Evolutionary conservation across 30 jellyfish, hydroid and myxozoan species (phyloP), one percentile per base, ranked within the genome.

Genomic region (Haliclystus octoradiatus): DNA sequence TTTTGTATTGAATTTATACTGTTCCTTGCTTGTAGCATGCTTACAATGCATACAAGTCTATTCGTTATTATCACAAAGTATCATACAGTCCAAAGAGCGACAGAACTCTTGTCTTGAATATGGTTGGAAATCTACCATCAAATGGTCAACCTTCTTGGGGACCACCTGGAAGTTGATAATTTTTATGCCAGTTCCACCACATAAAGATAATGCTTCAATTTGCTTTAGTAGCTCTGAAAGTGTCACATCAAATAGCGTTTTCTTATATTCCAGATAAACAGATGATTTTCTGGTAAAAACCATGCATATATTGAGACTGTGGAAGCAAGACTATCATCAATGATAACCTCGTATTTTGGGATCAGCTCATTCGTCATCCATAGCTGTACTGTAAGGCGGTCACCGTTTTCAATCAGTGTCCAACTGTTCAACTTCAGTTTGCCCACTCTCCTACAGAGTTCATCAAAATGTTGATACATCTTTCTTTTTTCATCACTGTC

Each of bases 311-410:
- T 19, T 5, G 23, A 14, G 66, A 67, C 68, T 32, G 69, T 40
- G 35, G 40, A 40, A 1, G 67, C 69, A 50, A 67, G 50, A 35
- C 71, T 67, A 35, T 67, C 77, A n/a, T 67, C 77, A 33, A 67
- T 40, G 15, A 67, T 31, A 19, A 67, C 35, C 35, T 67, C 68
- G 14, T 32, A 0, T 22, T 67, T 63, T n/a, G n/a, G n/a, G n/a
- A n/a, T n/a, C n/a, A n/a, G n/a, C n/a, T n/a, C n/a, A n/a, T n/a
- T n/a, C n/a, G 26, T 52, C 22, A 19, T 52, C 22, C 26, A 9
- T 31, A 22, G 26, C 26, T 22, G 5, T 22, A 28, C 26, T 52
- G 25, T 24, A 26, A 50, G n/a, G 47, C 71, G 7, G 26, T 14
- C 52, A 24, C 47, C 79, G 70, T 40, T 69, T 51, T 70, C 49